phyloP scores from a whole-genome alignment of 2,888 invertebrate species.

The Leptinotarsa rubiginosa region DNA sequence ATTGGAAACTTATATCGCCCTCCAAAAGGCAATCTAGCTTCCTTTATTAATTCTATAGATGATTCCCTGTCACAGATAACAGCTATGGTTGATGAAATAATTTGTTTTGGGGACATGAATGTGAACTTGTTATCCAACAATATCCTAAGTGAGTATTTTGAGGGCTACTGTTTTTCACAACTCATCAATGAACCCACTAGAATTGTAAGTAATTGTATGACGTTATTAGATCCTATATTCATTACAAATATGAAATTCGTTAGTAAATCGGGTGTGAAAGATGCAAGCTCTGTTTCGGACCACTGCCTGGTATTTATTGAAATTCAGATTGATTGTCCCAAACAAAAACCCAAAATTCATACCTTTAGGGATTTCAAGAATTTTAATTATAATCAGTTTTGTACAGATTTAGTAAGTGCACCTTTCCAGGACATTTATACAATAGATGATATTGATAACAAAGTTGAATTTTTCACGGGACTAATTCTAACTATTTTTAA shows the following conservation, averaged over 20 bases:
- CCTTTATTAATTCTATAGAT: conserved; percentile 22
- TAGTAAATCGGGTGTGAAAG: conserved; percentile 19
- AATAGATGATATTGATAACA: conserved; percentile 23
- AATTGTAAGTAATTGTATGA: too few relatives aligned
- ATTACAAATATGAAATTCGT: conserved; percentile 9
- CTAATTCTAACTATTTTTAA: conserved; percentile 25
- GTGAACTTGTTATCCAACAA: conserved; percentile 21
- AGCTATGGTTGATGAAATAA: conserved; percentile 21
- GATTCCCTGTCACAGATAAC: conserved; percentile 9
- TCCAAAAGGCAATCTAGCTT: conserved; percentile 16
- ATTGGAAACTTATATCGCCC: conserved; percentile 15
- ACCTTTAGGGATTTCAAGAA: conserved; percentile 19
- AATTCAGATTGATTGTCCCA: conserved; percentile 7
- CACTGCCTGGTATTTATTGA: conserved; percentile 17
- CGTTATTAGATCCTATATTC: too few relatives aligned
- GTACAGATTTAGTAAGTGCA: background rate
- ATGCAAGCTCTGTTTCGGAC: conserved; percentile 17
- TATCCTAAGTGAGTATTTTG: conserved; percentile 15
- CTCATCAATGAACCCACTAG: background rate
- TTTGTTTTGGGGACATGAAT: conserved; percentile 25
- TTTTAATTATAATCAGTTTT: conserved; percentile 22
- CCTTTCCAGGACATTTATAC: conserved; percentile 16
- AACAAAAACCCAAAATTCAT: conserved; percentile 20
- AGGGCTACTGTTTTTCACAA: conserved; percentile 15
- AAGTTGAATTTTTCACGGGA: conserved; percentile 20